Evolutionary conservation across 37 sponge, comb jelly and placozoan species (phyloP), one percentile per base, ranked within the genome.

Genomic region (Crambe crambe): DNA sequence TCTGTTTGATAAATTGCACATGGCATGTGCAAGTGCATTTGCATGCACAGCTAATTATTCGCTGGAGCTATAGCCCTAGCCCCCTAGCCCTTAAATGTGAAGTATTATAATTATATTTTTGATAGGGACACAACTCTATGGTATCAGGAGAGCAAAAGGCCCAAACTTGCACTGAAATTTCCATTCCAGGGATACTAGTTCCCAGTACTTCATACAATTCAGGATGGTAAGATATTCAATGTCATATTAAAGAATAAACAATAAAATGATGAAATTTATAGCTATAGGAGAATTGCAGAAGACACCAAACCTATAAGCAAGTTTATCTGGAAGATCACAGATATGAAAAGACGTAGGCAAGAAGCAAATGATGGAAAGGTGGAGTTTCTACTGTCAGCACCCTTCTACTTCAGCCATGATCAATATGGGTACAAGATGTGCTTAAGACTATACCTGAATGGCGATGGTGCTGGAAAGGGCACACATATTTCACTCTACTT

Each of bases 391-490:
- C 90, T 90, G 75, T 83, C 85, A 63, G 91, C 95, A 35, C 95
- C 95, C 2, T 94, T 94, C 86, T 94, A 78, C 79, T 90, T 88
- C 36, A 77, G 86, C n/a, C n/a, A n/a, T n/a, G n/a, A n/a, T 36
- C 72, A 85, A 15, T 75, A 87, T 60, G 95, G 95, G 9, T 94
- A 94, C 85, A 90, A 87, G 81, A 40, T 94, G 65, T 94, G 95
- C 67, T 80, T 90, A 30, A 30, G 95, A 9, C 75, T 94, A 15
- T 94, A 94, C 64, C 75, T 94, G 81, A 74, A 90, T 81, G 95
- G 95, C 34, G 95, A 94, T 84, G 95, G 95, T 1, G 56, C 62
- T 62, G 95, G 95, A 23, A 90, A 83, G 63, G 77, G 80, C 30
- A 84, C 80, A 1, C 83, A 87, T 69, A 47, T 94, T 70, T 85